Percentiles rank a stretch among this genome's conserved stretches.
Evolutionary conservation across 1,140 invertebrate species (phyloP).

Genomic region (Lethrus apterus): DNA sequence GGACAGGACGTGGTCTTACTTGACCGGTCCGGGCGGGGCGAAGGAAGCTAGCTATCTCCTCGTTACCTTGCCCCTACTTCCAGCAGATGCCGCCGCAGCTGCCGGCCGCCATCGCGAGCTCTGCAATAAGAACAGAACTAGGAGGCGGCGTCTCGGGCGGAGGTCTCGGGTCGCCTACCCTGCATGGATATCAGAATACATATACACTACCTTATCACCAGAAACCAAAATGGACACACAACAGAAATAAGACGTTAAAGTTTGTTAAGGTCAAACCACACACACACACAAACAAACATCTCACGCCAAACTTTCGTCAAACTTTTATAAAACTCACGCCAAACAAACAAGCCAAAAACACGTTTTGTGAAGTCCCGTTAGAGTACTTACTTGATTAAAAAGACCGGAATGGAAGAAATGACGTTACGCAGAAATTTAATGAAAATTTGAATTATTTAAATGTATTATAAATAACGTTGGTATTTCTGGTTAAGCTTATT

Average conservation of each 20-base stretch:
- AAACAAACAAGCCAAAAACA: no score
- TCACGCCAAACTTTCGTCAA: background rate
- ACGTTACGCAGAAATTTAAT: no score
- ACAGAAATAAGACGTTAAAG: no score
- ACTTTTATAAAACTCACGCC: no score
- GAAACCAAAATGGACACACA: no score
- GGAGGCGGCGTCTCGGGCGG: slow-evolving; percentile 26
- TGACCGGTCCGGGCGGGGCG: slow-evolving; percentile 36
- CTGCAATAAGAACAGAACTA: slow-evolving; percentile 55
- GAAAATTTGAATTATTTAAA: no score
- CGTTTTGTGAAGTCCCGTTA: no score
- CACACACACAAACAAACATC: background rate
- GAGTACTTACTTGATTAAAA: no score
- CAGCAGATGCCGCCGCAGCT: slow-evolving; percentile 53
- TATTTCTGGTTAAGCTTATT: no score
- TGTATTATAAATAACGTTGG: no score
- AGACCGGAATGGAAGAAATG: no score
- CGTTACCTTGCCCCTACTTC: slow-evolving; percentile 58
- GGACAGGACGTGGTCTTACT: slow-evolving; percentile 40
- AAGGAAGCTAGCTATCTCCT: slow-evolving; percentile 50
- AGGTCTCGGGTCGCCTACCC: background rate
- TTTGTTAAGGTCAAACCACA: background rate
- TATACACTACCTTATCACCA: background rate
- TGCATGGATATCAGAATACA: slow-evolving; percentile 12
- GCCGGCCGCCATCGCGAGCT: slow-evolving; percentile 51